Evolutionary conservation across 2,113 vertebrate genomes (phyloP).

Genomic region (Lampris megalopsis): DNA sequence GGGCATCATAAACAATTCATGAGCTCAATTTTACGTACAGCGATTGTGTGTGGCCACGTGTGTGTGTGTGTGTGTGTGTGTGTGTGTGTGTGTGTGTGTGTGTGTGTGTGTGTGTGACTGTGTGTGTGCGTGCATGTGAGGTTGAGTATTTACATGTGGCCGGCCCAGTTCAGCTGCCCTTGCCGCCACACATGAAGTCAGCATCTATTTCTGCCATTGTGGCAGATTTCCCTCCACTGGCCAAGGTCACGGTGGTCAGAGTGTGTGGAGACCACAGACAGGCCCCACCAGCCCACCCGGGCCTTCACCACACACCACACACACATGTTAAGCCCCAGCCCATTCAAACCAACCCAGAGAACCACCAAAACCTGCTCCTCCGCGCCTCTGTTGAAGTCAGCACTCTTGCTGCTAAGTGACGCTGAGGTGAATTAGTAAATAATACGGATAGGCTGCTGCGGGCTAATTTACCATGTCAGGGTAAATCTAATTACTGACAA

Average conservation of each 20-base stretch:
- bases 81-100: no score
- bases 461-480: constrained; percentile 73
- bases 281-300: not conserved
- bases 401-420: constrained; percentile 66
- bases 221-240: constrained; percentile 9
- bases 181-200: constrained; percentile 43
- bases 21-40: not conserved
- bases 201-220: constrained; percentile 33
- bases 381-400: constrained; percentile 32
- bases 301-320: constrained; percentile 15
- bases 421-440: constrained; percentile 69
- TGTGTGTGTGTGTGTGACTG: not conserved
- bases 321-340: not conserved
- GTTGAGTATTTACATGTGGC: constrained; percentile 3
- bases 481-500: constrained; percentile 72
- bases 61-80: constrained; percentile 1
- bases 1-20: constrained; percentile 2
- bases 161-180: constrained; percentile 5
- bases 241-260: constrained; percentile 26
- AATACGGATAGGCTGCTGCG: constrained; percentile 63
- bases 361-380: constrained; percentile 4
- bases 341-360: not conserved
- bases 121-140: not conserved
- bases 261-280: constrained; percentile 6
- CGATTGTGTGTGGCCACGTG: not conserved